Conservation (phyloP, 2,888 invertebrate genomes). For the Acanthoscelides obtectus region DNA sequence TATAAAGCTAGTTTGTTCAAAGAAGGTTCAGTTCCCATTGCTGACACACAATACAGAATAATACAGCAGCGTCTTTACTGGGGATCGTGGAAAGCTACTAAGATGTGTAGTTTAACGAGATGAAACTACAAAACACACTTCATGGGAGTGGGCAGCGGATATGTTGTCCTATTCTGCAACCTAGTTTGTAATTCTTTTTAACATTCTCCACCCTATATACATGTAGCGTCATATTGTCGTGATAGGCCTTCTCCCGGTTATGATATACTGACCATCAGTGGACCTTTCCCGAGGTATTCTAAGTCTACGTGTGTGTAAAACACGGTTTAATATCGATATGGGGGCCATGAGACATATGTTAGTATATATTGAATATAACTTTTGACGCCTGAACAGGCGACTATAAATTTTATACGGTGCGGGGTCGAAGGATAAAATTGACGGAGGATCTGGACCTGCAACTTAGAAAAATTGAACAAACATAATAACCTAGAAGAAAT, state of each 20-base stretch:
- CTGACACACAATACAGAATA: no score
- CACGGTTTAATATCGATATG: not conserved
- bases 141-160: no score
- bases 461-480: no score
- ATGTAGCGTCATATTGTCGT: not conserved
- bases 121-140: no score
- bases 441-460: no score
- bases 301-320: not conserved
- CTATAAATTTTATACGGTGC: not conserved
- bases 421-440: not conserved
- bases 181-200: not conserved
- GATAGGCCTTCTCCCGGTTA: not conserved
- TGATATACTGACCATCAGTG: not conserved
- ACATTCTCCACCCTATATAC: not conserved
- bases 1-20: no score
- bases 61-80: no score
- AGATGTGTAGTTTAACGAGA: no score
- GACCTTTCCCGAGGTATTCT: not conserved
- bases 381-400: not conserved
- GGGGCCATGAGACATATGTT: not conserved
- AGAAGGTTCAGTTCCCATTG: no score
- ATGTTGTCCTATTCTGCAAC: no score
- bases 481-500: no score
- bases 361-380: not conserved
- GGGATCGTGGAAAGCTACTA: no score